Evolutionary conservation across 2,113 vertebrate species (phyloP).

Genomic region (Seriola aureovittata): DNA sequence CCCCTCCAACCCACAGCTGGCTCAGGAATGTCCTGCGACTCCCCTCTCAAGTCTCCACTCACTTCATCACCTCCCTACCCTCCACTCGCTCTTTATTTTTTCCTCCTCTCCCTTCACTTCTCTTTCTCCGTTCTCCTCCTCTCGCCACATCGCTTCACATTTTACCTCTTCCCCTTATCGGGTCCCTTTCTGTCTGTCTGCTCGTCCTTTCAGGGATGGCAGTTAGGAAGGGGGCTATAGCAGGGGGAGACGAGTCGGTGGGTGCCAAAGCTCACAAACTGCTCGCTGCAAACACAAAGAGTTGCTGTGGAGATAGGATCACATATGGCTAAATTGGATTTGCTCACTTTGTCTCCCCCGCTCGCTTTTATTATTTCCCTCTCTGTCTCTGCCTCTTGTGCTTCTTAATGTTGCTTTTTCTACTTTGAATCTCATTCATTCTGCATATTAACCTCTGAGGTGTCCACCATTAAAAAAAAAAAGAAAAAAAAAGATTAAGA

Average conservation of each 20-base stretch:
- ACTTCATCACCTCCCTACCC: slow-evolving; percentile 73
- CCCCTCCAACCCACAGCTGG: slow-evolving; percentile 86
- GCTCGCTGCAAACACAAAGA: slow-evolving; percentile 72
- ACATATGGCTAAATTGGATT: slow-evolving; percentile 77
- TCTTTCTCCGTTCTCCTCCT: slow-evolving; percentile 37
- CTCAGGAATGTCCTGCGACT: slow-evolving; percentile 81
- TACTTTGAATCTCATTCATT: slow-evolving; percentile 9
- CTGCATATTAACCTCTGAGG: slow-evolving; percentile 5
- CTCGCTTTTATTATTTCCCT: slow-evolving; percentile 61
- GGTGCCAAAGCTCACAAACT: slow-evolving; percentile 82
- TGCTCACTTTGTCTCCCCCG: slow-evolving; percentile 56
- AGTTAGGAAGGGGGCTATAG: slow-evolving; percentile 51
- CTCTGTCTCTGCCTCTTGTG: slow-evolving; percentile 38
- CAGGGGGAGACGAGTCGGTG: slow-evolving; percentile 45
- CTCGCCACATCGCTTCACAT: slow-evolving; percentile 9
- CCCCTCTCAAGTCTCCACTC: slow-evolving; percentile 72
- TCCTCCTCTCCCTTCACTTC: slow-evolving; percentile 49
- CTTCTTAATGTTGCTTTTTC: slow-evolving; percentile 41
- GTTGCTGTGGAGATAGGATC: slow-evolving; percentile 83
- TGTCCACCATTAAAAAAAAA: slow-evolving; percentile 1
- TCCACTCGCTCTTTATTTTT: slow-evolving; percentile 55
- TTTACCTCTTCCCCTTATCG: slow-evolving; percentile 54
- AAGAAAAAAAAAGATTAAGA: not conserved
- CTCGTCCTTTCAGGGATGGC: slow-evolving; percentile 60
- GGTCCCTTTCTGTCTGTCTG: slow-evolving; percentile 33